phyloP scores from a whole-genome alignment of 64 coral and sea anemone species.

The Stylophora pistillata region DNA sequence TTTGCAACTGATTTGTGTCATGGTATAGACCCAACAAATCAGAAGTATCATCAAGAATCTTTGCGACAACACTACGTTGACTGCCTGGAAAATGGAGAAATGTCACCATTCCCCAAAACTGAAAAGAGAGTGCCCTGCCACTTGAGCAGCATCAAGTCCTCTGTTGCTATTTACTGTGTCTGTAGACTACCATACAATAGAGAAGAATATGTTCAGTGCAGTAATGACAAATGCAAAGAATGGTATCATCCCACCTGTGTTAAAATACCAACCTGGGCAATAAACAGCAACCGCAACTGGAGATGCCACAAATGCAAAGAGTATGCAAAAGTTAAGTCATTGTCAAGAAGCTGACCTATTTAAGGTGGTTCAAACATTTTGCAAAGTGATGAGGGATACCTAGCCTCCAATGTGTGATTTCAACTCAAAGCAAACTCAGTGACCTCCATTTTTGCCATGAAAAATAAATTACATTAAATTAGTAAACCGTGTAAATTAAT shows the following conservation, averaged over 20 bases:
- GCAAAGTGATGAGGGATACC: no score
- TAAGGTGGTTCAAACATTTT: no score
- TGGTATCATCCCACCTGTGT: slow-evolving; percentile 61
- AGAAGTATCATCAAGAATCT: slow-evolving; percentile 54
- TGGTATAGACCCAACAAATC: slow-evolving; percentile 61
- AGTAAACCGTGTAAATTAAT: no score
- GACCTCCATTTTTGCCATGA: no score
- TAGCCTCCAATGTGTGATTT: no score
- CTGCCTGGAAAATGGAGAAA: slow-evolving; percentile 53
- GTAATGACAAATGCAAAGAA: slow-evolving; percentile 28
- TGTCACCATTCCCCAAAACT: slow-evolving; percentile 63
- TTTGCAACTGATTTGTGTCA: slow-evolving; percentile 79
- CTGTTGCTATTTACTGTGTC: slow-evolving; percentile 50
- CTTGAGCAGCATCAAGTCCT: slow-evolving; percentile 20
- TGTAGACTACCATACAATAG: slow-evolving; percentile 54
- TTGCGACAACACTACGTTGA: slow-evolving; percentile 60
- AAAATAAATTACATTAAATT: no score
- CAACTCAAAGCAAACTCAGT: no score
- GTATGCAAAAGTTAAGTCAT: no score
- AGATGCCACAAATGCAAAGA: slow-evolving; percentile 39
- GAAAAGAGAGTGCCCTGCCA: slow-evolving; percentile 45
- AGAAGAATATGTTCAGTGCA: slow-evolving; percentile 43
- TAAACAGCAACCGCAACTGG: slow-evolving; percentile 23
- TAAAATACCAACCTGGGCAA: slow-evolving; percentile 47
- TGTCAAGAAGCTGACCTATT: no score